phyloP scores from a whole-genome alignment of 2,113 vertebrate species.

The Tinamus guttatus region DNA sequence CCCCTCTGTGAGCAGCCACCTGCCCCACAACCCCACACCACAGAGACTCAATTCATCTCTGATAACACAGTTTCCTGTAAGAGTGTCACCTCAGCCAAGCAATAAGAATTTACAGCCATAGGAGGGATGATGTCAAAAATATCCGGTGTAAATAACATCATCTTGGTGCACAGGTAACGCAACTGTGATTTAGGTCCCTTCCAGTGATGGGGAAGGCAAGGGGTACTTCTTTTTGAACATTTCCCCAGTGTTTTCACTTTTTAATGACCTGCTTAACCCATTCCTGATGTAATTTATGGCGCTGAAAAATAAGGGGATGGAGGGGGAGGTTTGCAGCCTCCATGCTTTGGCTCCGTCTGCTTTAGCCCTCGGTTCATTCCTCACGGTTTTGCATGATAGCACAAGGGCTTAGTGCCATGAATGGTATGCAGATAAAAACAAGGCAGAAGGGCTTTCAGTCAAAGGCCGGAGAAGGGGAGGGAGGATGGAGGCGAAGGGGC shows the following conservation, averaged over 20 bases:
- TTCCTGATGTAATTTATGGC: conserved; percentile 36
- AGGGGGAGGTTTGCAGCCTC: neutral
- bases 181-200: neutral
- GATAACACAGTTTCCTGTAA: neutral
- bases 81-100: neutral
- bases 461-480: neutral
- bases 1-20: neutral
- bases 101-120: neutral
- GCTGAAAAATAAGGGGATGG: neutral
- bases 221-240: neutral
- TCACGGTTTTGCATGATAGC: conserved; percentile 43
- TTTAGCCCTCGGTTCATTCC: conserved; percentile 16
- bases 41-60: neutral
- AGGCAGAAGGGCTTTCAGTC: neutral
- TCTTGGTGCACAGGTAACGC: neutral
- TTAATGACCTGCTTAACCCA: conserved; percentile 1
- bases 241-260: conserved; percentile 7
- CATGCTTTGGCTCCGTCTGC: neutral
- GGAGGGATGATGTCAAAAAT: neutral
- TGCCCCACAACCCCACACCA: neutral
- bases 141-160: neutral
- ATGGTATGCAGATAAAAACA: conserved; percentile 49
- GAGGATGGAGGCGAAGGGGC: neutral
- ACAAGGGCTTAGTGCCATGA: neutral
- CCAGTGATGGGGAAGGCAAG: neutral